A percentile compares a stretch with the other conserved stretches of the same genome.
These are phyloP conservation scores for Hermetia illucens DNA, from an alignment of 1,140 invertebrate genomes.

Conservation along the genomic window DNA sequence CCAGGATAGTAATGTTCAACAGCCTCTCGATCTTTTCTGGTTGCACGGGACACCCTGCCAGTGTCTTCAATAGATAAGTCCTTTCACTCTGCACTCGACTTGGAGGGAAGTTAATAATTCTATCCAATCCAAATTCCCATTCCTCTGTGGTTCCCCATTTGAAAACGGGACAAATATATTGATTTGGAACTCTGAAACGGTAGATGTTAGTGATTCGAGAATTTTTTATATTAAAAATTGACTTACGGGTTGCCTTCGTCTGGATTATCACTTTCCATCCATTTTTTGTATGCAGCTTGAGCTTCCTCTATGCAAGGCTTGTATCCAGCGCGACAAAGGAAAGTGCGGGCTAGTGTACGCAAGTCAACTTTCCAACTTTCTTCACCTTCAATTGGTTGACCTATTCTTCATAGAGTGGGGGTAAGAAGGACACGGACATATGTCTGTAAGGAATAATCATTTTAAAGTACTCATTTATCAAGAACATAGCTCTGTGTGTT, in stretches of 20 bases:
- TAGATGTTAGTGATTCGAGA: conserved; percentile 1
- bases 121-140: conserved; percentile 61
- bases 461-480: conserved; percentile 2
- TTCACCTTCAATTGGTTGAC: conserved; percentile 35
- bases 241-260: conserved; percentile 60
- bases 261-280: conserved; percentile 48
- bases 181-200: conserved; percentile 50
- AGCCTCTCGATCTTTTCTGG: conserved; percentile 48
- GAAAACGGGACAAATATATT: conserved; percentile 61
- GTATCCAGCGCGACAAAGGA: conserved; percentile 56
- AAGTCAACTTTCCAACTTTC: conserved; percentile 44
- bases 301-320: conserved; percentile 53
- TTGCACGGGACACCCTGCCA: conserved; percentile 57
- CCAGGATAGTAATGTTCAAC: conserved; percentile 48
- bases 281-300: conserved; percentile 45
- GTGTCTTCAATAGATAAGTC: conserved; percentile 56
- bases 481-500: not conserved
- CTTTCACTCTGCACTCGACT: conserved; percentile 51
- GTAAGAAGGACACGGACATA: conserved; percentile 46
- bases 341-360: conserved; percentile 43
- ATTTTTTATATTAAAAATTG: not conserved
- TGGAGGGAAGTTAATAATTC: conserved; percentile 54
- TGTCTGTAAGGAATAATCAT: conserved; percentile 31
- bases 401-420: conserved; percentile 51
- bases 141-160: conserved; percentile 59